Conservation (phyloP, 2,113 vertebrate genomes). For the Lasiurus borealis region DNA sequence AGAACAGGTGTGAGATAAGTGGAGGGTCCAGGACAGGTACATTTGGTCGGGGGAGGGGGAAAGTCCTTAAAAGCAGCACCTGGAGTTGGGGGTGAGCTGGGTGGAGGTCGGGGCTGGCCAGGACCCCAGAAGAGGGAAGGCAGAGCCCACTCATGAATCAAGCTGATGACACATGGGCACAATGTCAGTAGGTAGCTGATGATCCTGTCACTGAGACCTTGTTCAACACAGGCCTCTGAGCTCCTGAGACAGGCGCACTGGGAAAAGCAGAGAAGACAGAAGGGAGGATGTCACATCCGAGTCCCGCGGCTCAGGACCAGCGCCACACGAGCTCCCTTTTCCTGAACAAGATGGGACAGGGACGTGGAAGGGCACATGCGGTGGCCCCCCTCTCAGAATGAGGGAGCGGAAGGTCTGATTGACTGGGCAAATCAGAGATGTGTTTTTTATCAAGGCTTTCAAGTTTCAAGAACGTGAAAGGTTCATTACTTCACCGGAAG, state of each 20-base stretch:
- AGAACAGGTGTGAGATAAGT: neutral
- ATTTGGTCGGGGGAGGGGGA: neutral
- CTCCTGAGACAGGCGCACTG: rapidly evolving
- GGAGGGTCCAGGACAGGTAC: neutral
- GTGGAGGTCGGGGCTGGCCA: no score
- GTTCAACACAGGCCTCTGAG: neutral
- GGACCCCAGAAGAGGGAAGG: neutral
- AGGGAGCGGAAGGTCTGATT: neutral
- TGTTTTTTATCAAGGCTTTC: neutral
- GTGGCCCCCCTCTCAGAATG: no score
- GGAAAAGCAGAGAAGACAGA: neutral
- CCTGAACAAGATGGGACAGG: rapidly evolving
- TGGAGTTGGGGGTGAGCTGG: neutral
- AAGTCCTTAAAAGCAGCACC: neutral
- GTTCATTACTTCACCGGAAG: rapidly evolving
- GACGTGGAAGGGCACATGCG: rapidly evolving
- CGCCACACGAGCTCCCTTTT: neutral
- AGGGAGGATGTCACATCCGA: neutral
- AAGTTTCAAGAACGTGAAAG: neutral
- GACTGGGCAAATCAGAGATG: neutral
- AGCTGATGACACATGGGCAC: neutral
- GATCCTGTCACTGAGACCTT: neutral
- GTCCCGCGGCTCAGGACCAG: neutral
- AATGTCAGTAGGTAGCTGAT: neutral
- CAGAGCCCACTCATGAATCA: neutral